These are phyloP conservation scores for Nasonia longicornis DNA, from an alignment of 1,140 invertebrate genomes.

Conservation along the genomic window DNA sequence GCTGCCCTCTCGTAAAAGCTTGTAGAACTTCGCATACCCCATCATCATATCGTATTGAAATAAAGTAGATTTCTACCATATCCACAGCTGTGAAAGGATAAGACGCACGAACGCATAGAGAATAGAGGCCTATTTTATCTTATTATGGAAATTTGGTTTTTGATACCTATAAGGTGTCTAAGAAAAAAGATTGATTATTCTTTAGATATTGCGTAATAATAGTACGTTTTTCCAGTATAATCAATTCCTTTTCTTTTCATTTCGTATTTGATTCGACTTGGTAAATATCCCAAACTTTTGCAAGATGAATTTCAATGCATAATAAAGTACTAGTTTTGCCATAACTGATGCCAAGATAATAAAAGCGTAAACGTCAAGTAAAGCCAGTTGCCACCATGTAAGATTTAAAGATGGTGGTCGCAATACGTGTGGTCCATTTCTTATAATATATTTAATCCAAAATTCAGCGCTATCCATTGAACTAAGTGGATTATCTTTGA, in stretches of 20 bases:
- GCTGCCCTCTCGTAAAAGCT: not conserved
- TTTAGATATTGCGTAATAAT: not conserved
- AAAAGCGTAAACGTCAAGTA: slow-evolving; percentile 59
- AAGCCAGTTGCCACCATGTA: slow-evolving; percentile 54
- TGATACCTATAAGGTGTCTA: not conserved
- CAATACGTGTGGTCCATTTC: slow-evolving; percentile 61
- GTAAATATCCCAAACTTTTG: not conserved
- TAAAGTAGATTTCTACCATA: not conserved
- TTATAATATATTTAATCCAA: slow-evolving; percentile 71
- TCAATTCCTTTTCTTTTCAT: not conserved
- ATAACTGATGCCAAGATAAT: slow-evolving; percentile 29
- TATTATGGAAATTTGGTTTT: not conserved
- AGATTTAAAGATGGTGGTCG: slow-evolving; percentile 53
- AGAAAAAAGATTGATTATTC: not conserved
- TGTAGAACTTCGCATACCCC: not conserved
- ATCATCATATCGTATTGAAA: not conserved
- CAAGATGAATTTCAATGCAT: slow-evolving; percentile 12
- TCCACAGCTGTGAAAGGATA: not conserved
- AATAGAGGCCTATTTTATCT: not conserved
- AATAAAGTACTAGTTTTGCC: not conserved
- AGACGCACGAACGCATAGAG: not conserved
- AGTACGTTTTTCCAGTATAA: not conserved
- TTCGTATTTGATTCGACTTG: not conserved
- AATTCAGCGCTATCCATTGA: slow-evolving; percentile 69
- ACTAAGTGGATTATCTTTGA: slow-evolving; percentile 65